Percentiles rank a stretch among this genome's conserved stretches.
These are phyloP conservation scores for Hippocampus abdominalis DNA, from an alignment of 2,113 vertebrate species.

Conservation along the genomic window DNA sequence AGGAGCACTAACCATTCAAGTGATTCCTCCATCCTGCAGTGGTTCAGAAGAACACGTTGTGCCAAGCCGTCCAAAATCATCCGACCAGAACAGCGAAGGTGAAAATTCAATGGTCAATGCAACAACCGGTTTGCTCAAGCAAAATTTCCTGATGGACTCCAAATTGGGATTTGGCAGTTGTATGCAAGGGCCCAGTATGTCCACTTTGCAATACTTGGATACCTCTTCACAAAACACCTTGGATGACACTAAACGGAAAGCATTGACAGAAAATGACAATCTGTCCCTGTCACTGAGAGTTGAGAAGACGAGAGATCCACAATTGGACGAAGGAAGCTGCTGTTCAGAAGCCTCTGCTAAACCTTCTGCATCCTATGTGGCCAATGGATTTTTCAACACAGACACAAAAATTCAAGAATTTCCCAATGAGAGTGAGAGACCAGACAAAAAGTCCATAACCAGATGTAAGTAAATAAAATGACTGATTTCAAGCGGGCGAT, in stretches of 20 bases:
- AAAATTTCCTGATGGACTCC: constrained; percentile 48
- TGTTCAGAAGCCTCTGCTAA: background rate
- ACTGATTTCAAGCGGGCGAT: background rate
- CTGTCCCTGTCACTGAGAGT: constrained; percentile 35
- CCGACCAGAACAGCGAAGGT: constrained; percentile 3
- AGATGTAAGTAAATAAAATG: constrained; percentile 55
- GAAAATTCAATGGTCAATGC: constrained; percentile 4
- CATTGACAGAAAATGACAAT: constrained; percentile 4
- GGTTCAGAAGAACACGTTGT: constrained; percentile 45
- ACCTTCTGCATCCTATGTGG: background rate
- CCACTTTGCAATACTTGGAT: constrained; percentile 38
- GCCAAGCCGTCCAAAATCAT: constrained; percentile 12
- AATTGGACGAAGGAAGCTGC: background rate
- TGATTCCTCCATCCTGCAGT: constrained; percentile 53
- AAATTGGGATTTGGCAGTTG: constrained; percentile 11
- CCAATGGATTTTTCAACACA: constrained; percentile 1
- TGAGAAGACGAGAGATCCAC: constrained; percentile 3
- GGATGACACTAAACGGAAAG: background rate
- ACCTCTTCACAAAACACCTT: constrained; percentile 23
- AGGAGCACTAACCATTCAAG: constrained; percentile 36
- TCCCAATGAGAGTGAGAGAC: constrained; percentile 13
- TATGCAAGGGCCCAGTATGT: constrained; percentile 42
- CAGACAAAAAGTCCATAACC: constrained; percentile 17
- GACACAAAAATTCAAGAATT: constrained; percentile 12
- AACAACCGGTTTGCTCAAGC: constrained; percentile 46